phyloP scores from a whole-genome alignment of 2,113 vertebrate species.

The Melanocharis versteri region DNA sequence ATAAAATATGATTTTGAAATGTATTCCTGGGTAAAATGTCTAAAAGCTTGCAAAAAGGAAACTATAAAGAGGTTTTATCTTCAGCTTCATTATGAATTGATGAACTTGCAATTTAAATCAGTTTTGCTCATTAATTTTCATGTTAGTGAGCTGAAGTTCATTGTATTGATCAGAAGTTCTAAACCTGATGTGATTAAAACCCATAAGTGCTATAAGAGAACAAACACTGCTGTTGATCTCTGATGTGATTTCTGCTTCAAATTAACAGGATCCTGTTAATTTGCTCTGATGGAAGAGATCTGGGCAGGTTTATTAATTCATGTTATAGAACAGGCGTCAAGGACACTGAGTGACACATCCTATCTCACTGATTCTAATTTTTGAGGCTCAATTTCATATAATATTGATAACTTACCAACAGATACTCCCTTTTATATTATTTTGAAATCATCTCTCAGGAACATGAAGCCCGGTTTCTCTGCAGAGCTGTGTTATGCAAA shows the following conservation, averaged over 20 bases:
- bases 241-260: background rate
- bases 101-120: background rate
- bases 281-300: background rate
- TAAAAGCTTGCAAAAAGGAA: background rate
- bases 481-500: background rate
- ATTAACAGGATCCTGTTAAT: background rate
- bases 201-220: background rate
- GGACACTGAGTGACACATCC: background rate
- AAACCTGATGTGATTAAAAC: background rate
- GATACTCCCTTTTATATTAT: background rate
- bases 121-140: constrained; percentile 21
- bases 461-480: background rate
- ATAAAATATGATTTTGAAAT: background rate
- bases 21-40: background rate
- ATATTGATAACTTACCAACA: background rate
- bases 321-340: background rate
- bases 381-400: background rate
- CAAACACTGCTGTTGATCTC: background rate
- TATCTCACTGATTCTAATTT: background rate
- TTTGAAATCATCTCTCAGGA: background rate
- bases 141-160: background rate
- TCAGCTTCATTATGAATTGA: background rate
- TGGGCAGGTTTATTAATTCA: background rate
- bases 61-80: background rate
- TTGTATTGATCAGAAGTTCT: background rate